phyloP scores from a whole-genome alignment of 2,797 vertebrate species.

The Enteromius radiatus region DNA sequence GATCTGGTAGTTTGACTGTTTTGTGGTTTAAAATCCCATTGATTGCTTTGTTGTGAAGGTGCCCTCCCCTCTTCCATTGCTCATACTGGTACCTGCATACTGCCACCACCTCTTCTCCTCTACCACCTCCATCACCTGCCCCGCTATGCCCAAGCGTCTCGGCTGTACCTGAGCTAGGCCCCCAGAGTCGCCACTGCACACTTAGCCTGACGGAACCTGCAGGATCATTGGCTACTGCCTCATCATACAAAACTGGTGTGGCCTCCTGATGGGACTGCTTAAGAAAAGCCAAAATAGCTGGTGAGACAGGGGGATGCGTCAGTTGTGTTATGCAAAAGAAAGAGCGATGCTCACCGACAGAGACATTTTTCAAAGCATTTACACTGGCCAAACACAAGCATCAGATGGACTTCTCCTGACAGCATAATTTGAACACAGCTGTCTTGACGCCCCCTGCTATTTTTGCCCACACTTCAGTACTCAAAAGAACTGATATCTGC shows the following conservation, averaged over 20 bases:
- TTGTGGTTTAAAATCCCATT: constrained; percentile 83
- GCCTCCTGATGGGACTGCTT: constrained; percentile 64
- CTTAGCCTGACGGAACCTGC: constrained; percentile 64
- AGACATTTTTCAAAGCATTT: constrained; percentile 24
- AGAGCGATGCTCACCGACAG: constrained; percentile 27
- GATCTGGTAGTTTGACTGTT: constrained; percentile 80
- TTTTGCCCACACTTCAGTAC: constrained; percentile 64
- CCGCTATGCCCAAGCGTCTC: constrained; percentile 77
- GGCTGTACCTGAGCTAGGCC: constrained; percentile 79
- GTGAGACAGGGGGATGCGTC: constrained; percentile 48
- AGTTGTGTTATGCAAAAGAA: constrained; percentile 58
- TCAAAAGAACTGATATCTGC: constrained; percentile 39
- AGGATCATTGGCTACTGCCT: constrained; percentile 55
- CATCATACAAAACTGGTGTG: constrained; percentile 57
- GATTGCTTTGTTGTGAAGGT: constrained; percentile 90
- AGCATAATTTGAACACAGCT: constrained; percentile 27
- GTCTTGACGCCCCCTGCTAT: constrained; percentile 44
- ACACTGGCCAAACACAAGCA: constrained; percentile 29
- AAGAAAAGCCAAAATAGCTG: constrained; percentile 55
- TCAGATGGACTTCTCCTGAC: constrained; percentile 40
- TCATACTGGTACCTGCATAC: constrained; percentile 84
- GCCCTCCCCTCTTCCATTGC: constrained; percentile 86
- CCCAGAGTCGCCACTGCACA: constrained; percentile 71
- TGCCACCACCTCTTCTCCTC: constrained; percentile 76
- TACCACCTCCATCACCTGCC: constrained; percentile 81